Conservation (phyloP, 1,140 invertebrate genomes). For the Drosophila tropicalis region DNA sequence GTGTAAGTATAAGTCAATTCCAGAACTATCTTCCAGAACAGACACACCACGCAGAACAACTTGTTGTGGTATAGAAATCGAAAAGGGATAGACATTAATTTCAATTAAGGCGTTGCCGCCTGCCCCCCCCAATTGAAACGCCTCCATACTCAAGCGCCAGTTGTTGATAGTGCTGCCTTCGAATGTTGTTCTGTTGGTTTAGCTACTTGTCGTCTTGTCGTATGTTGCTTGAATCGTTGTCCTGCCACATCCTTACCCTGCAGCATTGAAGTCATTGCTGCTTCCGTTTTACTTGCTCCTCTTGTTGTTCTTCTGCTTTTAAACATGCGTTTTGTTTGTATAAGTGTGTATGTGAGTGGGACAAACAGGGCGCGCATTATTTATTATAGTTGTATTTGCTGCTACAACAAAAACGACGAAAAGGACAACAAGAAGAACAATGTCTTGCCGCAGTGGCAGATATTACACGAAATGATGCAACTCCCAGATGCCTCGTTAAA, state of each 20-base stretch:
- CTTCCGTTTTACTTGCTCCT: too few relatives aligned
- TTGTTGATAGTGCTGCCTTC: slow-evolving; percentile 19
- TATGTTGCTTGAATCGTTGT: slow-evolving; percentile 30
- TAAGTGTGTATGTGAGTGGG: slow-evolving; percentile 44
- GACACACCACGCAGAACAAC: slow-evolving; percentile 13
- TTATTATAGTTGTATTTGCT: slow-evolving; percentile 67
- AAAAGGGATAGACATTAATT: slow-evolving; percentile 79
- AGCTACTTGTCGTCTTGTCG: slow-evolving; percentile 39
- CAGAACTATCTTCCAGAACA: slow-evolving; percentile 33
- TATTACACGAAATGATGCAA: slow-evolving; percentile 70
- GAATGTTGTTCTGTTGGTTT: slow-evolving; percentile 20
- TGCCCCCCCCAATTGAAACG: slow-evolving; percentile 30
- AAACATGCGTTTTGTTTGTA: slow-evolving; percentile 58
- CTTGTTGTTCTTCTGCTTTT: slow-evolving; percentile 41
- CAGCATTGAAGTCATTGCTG: slow-evolving; percentile 30
- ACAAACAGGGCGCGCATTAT: slow-evolving; percentile 54
- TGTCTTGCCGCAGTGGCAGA: slow-evolving; percentile 44
- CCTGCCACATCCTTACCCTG: slow-evolving; percentile 20
- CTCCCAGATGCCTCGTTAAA: slow-evolving; percentile 75
- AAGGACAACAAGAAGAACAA: slow-evolving; percentile 61
- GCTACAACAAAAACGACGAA: slow-evolving; percentile 42
- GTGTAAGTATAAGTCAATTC: slow-evolving; percentile 48
- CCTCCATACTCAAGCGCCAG: slow-evolving; percentile 48
- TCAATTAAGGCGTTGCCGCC: slow-evolving; percentile 67
- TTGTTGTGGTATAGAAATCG: slow-evolving; percentile 51